phyloP scores from a whole-genome alignment of 2,797 vertebrate species.

The Peromyscus attwateri region DNA sequence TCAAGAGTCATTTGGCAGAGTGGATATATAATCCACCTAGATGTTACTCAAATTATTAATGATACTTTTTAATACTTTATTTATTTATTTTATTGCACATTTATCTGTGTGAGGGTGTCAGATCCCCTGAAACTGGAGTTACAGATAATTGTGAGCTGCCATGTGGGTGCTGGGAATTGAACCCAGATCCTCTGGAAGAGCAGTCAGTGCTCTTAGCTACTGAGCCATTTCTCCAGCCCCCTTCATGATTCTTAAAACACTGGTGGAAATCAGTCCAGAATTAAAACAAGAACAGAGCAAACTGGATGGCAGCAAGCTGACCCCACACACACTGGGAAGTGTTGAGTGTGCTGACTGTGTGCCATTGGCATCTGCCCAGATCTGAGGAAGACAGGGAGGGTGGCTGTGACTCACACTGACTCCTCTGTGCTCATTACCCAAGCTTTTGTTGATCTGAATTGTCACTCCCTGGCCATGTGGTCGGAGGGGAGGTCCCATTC shows the following conservation, averaged over 20 bases:
- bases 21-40: slow-evolving; percentile 6
- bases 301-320: not conserved
- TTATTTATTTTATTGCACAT: too few species aligned
- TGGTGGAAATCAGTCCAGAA: not conserved
- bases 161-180: too few species aligned
- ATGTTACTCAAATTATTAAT: not conserved
- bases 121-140: too few species aligned
- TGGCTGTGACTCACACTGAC: not conserved
- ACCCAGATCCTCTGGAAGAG: too few species aligned
- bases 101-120: too few species aligned
- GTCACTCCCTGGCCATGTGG: not conserved
- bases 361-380: not conserved
- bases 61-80: too few species aligned
- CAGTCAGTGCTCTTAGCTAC: too few species aligned
- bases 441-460: slow-evolving; percentile 39
- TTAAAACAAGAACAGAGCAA: not conserved
- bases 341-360: too few species aligned
- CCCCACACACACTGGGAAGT: too few species aligned
- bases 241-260: not conserved
- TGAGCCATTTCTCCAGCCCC: too few species aligned
- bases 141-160: too few species aligned
- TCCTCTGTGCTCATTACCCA: not conserved
- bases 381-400: not conserved
- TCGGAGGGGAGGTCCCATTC: not conserved
- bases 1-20: not conserved